phyloP scores from a whole-genome alignment of 1,140 invertebrate genomes.

The Oscheius sp. region DNA sequence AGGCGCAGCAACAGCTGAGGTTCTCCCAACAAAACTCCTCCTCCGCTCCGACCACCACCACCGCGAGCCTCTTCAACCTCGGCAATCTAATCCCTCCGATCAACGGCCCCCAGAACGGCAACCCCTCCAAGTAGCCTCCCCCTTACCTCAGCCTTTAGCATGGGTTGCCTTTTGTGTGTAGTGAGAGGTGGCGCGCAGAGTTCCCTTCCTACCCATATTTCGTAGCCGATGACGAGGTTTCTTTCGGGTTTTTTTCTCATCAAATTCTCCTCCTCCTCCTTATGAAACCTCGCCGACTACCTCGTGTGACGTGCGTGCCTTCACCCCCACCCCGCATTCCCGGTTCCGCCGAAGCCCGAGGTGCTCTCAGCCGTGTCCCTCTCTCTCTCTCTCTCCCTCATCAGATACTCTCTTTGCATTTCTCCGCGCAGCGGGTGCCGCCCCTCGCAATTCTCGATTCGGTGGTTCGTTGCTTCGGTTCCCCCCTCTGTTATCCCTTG shows the following conservation, averaged over 20 bases:
- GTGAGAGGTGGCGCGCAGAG: too few species aligned
- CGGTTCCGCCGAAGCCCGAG: too few species aligned
- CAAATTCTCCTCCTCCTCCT: background rate
- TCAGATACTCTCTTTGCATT: background rate
- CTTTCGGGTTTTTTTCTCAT: background rate
- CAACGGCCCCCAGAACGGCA: background rate
- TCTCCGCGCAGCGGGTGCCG: background rate
- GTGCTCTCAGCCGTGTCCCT: too few species aligned
- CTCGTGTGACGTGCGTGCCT: background rate
- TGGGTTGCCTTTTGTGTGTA: background rate
- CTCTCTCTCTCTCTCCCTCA: background rate
- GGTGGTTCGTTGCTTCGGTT: background rate
- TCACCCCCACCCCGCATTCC: too few species aligned
- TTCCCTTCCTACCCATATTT: too few species aligned
- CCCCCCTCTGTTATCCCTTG: background rate
- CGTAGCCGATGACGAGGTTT: constrained; percentile 8
- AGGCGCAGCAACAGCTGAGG: background rate
- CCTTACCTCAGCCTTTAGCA: background rate
- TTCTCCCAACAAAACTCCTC: background rate
- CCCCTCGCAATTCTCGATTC: background rate
- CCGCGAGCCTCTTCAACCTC: background rate
- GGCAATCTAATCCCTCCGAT: background rate
- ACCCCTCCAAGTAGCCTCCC: background rate
- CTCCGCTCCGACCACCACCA: background rate
- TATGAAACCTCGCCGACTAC: constrained; percentile 3